Conservation (phyloP, 1,140 invertebrate species). For the Habropoda laboriosa region DNA sequence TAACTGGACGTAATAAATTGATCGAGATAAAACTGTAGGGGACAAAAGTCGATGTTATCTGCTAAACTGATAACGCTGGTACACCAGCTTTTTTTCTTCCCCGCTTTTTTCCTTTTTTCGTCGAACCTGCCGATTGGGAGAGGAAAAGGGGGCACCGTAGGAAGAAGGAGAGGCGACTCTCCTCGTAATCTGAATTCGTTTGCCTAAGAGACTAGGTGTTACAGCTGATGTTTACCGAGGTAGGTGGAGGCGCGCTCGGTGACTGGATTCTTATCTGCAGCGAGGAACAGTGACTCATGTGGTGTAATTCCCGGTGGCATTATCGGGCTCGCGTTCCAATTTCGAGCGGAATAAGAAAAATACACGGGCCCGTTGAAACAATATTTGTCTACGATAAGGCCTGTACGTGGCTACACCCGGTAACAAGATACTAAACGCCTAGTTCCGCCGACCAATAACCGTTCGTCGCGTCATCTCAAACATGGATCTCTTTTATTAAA, state of each 20-base stretch:
- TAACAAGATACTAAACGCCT: not conserved
- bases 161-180: too few species aligned
- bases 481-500: too few species aligned
- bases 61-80: too few species aligned
- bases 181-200: conserved; percentile 7
- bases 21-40: too few species aligned
- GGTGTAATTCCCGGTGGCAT: not conserved
- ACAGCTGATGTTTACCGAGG: conserved; percentile 4
- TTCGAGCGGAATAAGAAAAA: conserved; percentile 21
- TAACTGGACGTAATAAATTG: too few species aligned
- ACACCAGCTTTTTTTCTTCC: too few species aligned
- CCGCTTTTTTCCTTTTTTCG: too few species aligned
- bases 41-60: too few species aligned
- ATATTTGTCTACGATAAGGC: conserved; percentile 44
- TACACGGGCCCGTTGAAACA: not conserved
- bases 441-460: not conserved
- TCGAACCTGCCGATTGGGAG: too few species aligned
- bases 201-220: not conserved
- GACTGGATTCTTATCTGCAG: conserved; percentile 41
- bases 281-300: conserved; percentile 34
- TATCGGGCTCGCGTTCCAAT: conserved; percentile 14
- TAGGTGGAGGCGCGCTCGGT: not conserved
- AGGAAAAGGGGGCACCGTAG: too few species aligned
- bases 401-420: too few species aligned
- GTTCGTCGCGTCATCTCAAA: not conserved